Evolutionary conservation across 2,797 vertebrate species (phyloP).

Genomic region (Hirundo rustica): DNA sequence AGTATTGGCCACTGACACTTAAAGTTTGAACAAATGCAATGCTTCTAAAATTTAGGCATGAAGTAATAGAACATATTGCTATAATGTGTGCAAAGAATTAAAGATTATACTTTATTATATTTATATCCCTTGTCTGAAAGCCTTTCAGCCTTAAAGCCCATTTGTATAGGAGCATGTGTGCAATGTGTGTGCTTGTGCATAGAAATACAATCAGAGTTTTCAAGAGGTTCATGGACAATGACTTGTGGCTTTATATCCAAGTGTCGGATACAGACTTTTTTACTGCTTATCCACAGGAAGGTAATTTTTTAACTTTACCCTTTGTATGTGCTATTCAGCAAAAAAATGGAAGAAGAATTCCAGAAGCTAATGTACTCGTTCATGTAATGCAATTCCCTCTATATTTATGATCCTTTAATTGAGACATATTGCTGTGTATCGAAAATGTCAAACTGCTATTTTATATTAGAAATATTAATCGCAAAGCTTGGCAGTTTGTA

Average conservation of each 20-base stretch:
- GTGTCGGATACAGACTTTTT: neutral
- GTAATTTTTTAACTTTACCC: neutral
- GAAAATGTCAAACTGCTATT: slow-evolving; percentile 26
- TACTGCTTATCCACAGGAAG: neutral
- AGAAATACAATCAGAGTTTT: neutral
- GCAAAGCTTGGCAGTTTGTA: neutral
- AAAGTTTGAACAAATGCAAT: neutral
- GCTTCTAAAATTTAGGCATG: neutral
- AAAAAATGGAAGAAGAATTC: neutral
- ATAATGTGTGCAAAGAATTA: neutral
- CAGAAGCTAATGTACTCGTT: neutral
- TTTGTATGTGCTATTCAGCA: neutral
- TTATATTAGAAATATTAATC: slow-evolving; percentile 15
- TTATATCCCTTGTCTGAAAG: neutral
- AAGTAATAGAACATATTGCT: neutral
- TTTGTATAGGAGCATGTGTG: neutral
- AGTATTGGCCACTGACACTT: slow-evolving; percentile 16
- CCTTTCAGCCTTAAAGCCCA: neutral
- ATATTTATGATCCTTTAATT: slow-evolving; percentile 19
- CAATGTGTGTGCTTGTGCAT: neutral
- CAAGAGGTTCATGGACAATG: neutral
- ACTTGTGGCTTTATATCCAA: neutral
- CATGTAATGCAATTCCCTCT: neutral
- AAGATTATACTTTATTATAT: neutral
- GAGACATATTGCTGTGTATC: neutral